Conservation (phyloP, 2,113 vertebrate genomes). For the Holacanthus passer region DNA sequence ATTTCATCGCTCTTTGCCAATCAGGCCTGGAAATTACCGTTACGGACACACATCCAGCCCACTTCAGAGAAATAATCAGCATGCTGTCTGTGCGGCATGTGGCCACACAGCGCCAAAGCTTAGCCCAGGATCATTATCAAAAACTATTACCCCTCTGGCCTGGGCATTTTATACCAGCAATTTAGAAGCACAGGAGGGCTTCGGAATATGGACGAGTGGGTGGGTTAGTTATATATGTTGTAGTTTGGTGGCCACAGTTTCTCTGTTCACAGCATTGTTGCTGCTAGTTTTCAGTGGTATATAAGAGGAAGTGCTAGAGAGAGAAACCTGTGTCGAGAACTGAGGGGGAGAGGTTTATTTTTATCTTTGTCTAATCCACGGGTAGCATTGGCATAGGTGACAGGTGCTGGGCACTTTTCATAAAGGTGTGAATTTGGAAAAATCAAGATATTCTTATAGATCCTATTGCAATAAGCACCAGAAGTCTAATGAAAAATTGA, state of each 20-base stretch:
- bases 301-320: slow-evolving; percentile 3
- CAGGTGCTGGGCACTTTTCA: slow-evolving; percentile 40
- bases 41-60: slow-evolving; percentile 68
- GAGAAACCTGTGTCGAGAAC: not conserved
- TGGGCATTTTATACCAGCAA: slow-evolving; percentile 62
- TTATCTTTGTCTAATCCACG: slow-evolving; percentile 34
- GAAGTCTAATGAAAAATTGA: slow-evolving; percentile 30
- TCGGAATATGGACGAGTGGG: slow-evolving; percentile 23
- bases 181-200: slow-evolving; percentile 48
- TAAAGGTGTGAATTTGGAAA: slow-evolving; percentile 46
- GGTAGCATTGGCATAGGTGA: slow-evolving; percentile 38
- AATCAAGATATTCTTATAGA: slow-evolving; percentile 51
- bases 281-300: slow-evolving; percentile 10
- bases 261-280: slow-evolving; percentile 30
- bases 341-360: slow-evolving; percentile 27
- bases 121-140: slow-evolving; percentile 77
- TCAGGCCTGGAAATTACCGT: slow-evolving; percentile 75
- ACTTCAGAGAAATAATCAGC: slow-evolving; percentile 79
- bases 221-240: slow-evolving; percentile 27
- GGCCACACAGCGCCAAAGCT: slow-evolving; percentile 71
- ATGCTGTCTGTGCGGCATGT: slow-evolving; percentile 65
- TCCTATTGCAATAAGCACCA: slow-evolving; percentile 14
- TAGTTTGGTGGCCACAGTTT: slow-evolving; percentile 31
- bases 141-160: slow-evolving; percentile 75
- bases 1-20: slow-evolving; percentile 77